Conservation (phyloP, 2,888 invertebrate species). For the Agrotis exclamationis region DNA sequence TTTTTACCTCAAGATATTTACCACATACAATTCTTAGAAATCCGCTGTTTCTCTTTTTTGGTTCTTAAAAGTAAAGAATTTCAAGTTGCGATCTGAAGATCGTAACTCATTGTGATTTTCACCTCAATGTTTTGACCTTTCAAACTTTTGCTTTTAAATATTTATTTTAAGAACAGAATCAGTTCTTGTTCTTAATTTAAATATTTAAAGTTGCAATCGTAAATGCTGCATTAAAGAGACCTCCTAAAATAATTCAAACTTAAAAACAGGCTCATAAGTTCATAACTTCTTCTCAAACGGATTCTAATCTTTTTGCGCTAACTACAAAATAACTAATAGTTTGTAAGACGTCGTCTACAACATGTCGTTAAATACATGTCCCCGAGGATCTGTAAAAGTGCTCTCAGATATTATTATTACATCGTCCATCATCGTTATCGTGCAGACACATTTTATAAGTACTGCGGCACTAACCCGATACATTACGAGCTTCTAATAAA, state of each 20-base stretch:
- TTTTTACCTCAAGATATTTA: neutral
- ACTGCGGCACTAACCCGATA: conserved; percentile 9
- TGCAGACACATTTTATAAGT: conserved; percentile 46
- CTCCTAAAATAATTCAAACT: too few species aligned
- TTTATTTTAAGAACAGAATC: too few species aligned
- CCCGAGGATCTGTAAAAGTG: conserved; percentile 47
- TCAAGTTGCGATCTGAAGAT: neutral
- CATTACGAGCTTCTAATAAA: neutral
- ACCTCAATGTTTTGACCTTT: too few species aligned
- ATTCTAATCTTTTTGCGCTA: neutral
- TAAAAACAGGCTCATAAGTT: neutral
- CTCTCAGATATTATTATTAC: conserved; percentile 53
- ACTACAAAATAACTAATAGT: conserved; percentile 17
- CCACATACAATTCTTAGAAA: too few species aligned
- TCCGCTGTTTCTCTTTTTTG: too few species aligned
- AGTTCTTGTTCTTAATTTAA: too few species aligned
- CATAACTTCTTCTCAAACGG: neutral
- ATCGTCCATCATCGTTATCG: conserved; percentile 44
- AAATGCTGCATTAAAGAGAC: too few species aligned
- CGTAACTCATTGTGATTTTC: too few species aligned
- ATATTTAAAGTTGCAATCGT: too few species aligned
- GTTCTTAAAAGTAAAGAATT: neutral
- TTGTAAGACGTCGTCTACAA: conserved; percentile 28
- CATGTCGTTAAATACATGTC: conserved; percentile 29
- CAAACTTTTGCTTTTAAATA: too few species aligned